Evolutionary conservation across 2,888 invertebrate species (phyloP).

Genomic region (Tetranychus piercei): DNA sequence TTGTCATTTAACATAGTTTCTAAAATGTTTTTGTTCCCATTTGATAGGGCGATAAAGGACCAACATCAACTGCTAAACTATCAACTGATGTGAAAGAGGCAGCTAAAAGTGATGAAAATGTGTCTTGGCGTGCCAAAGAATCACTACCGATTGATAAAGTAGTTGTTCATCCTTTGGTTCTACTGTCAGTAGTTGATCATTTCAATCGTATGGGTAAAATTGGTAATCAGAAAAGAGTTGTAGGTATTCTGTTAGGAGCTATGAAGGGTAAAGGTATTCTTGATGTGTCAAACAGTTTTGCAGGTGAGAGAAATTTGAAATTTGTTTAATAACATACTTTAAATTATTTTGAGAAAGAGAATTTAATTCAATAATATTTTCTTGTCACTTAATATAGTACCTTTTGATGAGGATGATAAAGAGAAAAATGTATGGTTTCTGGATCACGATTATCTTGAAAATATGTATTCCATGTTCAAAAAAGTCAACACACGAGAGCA

Average conservation of each 20-base stretch:
- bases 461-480: slow-evolving; percentile 99
- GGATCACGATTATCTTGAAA: slow-evolving; percentile 96
- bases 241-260: slow-evolving; percentile 87
- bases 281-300: slow-evolving; percentile 98
- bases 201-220: slow-evolving; percentile 99
- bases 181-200: slow-evolving; percentile 96
- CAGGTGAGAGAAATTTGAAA: slow-evolving; percentile 46
- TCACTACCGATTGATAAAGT: slow-evolving; percentile 47
- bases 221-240: slow-evolving; percentile 91
- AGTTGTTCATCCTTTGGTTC: slow-evolving; percentile 90
- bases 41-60: neutral
- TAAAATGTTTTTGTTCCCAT: neutral
- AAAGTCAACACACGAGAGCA: slow-evolving; percentile 92
- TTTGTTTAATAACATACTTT: too few relatives aligned
- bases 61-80: neutral
- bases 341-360: too few relatives aligned
- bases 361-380: slow-evolving; percentile 37
- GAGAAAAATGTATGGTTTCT: slow-evolving; percentile 98
- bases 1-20: too few relatives aligned
- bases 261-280: slow-evolving; percentile 85
- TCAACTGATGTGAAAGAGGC: neutral
- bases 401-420: slow-evolving; percentile 98
- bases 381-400: slow-evolving; percentile 81
- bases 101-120: neutral
- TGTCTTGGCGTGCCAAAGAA: neutral